phyloP scores from a whole-genome alignment of 2,888 invertebrate species.

The Cephalotes varians region DNA sequence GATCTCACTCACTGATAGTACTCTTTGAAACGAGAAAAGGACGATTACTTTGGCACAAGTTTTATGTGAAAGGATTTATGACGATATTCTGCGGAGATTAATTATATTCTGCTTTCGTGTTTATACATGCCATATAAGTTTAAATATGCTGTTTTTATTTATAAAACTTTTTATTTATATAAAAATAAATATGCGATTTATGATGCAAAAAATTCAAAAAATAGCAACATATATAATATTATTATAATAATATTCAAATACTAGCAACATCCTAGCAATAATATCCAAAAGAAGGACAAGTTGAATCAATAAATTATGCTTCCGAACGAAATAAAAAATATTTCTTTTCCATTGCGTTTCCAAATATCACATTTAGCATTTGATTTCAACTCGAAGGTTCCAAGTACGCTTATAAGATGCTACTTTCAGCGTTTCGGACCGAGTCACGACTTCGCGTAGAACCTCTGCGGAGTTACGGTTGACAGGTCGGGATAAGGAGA shows the following conservation, averaged over 20 bases:
- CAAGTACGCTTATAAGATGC: background rate
- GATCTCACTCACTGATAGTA: conserved; percentile 15
- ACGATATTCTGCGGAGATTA: conserved; percentile 42
- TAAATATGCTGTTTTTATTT: background rate
- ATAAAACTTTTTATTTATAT: background rate
- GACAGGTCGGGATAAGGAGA: conserved; percentile 59
- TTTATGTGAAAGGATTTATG: conserved; percentile 37
- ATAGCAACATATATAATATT: background rate
- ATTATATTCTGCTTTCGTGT: conserved; percentile 8
- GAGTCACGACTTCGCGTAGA: conserved; percentile 40
- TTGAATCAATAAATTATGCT: background rate
- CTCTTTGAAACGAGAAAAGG: conserved; percentile 22
- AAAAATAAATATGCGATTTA: background rate
- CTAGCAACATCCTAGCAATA: background rate
- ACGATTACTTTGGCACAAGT: conserved; percentile 24
- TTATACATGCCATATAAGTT: background rate
- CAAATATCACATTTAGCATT: background rate
- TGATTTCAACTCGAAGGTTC: conserved; percentile 2
- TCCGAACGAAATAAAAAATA: background rate
- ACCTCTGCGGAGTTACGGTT: conserved; percentile 49
- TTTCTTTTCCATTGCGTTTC: background rate
- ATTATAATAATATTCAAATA: too few relatives aligned
- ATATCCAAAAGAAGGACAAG: background rate
- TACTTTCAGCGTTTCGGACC: conserved; percentile 12
- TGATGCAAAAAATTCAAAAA: background rate